phyloP scores from a whole-genome alignment of 2,797 vertebrate species.

The Melopsittacus undulatus region DNA sequence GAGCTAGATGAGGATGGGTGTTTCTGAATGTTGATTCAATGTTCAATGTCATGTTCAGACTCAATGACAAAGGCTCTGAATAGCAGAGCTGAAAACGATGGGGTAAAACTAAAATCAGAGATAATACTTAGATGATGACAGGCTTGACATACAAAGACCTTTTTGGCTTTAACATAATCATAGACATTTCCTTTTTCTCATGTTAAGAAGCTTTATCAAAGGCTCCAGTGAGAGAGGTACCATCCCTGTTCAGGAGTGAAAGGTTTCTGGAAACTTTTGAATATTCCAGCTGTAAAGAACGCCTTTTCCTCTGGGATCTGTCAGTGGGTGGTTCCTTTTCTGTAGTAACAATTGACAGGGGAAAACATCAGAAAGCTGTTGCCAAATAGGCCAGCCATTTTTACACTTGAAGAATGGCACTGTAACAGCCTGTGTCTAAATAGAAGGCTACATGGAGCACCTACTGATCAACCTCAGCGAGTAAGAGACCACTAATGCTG shows the following conservation, averaged over 20 bases:
- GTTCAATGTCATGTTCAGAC: neutral
- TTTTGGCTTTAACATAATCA: neutral
- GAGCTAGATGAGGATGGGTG: neutral
- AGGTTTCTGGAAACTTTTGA: neutral
- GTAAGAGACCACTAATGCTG: neutral
- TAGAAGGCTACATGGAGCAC: neutral
- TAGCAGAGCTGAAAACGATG: neutral
- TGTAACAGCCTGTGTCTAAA: neutral
- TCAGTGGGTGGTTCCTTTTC: neutral
- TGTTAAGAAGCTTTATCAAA: neutral
- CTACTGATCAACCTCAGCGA: neutral
- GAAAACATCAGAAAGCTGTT: neutral
- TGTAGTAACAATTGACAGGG: rapidly evolving
- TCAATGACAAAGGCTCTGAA: neutral
- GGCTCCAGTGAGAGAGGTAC: neutral
- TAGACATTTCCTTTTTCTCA: neutral
- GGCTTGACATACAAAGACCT: neutral
- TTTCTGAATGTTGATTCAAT: neutral
- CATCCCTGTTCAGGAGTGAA: neutral
- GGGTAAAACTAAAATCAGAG: neutral
- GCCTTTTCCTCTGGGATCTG: neutral
- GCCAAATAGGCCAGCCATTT: neutral
- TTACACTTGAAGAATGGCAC: neutral
- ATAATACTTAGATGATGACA: neutral
- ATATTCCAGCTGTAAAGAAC: neutral